Evolutionary conservation across 2,113 vertebrate genomes (phyloP), one percentile per base, ranked within the genome.

Genomic region (Falcunculus frontatus): DNA sequence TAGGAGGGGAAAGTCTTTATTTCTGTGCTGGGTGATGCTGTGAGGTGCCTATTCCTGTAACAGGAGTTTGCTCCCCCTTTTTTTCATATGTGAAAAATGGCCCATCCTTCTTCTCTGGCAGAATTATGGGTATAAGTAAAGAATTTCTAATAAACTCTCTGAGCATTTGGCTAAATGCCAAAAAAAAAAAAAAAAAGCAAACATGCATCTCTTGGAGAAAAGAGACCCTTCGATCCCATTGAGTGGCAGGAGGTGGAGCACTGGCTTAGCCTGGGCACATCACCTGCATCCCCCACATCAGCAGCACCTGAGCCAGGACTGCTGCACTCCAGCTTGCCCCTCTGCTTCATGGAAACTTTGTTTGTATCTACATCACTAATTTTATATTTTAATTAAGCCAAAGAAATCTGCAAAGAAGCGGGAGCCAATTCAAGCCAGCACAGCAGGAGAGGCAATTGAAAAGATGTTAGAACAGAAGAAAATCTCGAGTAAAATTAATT

Each of bases 401-500:
- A 98, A 98, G 96, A 98, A 98, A 79, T 96, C 98, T 2, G 74
- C 89, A 20, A 98, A 97, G 97, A 99, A 97, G 47, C 97, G 98
- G 26, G 97, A 98, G 60, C 98, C 98, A 2, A 99, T 99, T 97
- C 97, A 98, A 65, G 99, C 99, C 85, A 98, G 97, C 98, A 99
- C 99, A 1, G 99, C 99, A 0, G 99, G 99, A 59, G 99, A 99
- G 95, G 99, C 99, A 96, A 99, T 99, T 52, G 99, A 98, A 97
- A 99, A 99, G 98, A 99, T 99, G 99, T 96, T 99, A 97, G 99
- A 99, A 94, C 99, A 99, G 98, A 99, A 99, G 97, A 98, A 97
- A 92, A 99, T 99, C 95, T 99, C 99, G 22, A 98, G 98, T 97
- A 99, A 99, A 98, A 99, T 99, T 97, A 99, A 99, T 98, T 99